Evolutionary conservation across 2,113 vertebrate species (phyloP), one percentile per base, ranked within the genome.

Genomic region (Axis porcinus): DNA sequence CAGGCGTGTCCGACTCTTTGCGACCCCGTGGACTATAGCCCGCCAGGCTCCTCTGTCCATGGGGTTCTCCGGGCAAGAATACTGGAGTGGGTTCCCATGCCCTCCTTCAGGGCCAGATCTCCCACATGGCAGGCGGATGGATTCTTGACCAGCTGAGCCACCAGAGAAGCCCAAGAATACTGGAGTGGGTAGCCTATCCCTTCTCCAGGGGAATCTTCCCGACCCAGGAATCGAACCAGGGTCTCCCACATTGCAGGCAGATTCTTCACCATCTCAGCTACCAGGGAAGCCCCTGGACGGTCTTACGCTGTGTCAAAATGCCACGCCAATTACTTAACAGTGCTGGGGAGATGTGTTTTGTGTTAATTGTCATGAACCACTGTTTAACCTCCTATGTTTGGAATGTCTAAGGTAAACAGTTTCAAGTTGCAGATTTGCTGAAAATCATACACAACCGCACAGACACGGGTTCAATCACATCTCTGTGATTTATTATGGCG

Each of bases 11-110:
- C 0, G 5, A 70, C n/a, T 36, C 64, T 70, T 12, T 6, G n/a
- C 0, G 2, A 1, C 64, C n/a, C 19, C 0, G 0, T 36, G 19
- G 64, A 23, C 64, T 70, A 5, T 23, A 21, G n/a, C 6, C n/a
- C 1, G 0, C 64, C 64, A 70, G n/a, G n/a, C 64, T 36, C n/a
- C n/a, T 12, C n/a, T 70, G 19, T 36, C 64, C 64, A 36, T 36
- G n/a, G 19, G 9, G 9, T 70, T 36, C n/a, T 36, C 6, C 0
- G 23, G 17, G 64, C 17, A 70, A 70, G 64, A 36, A 36, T 23
- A 1, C 19, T 70, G 19, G 4, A 23, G n/a, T 70, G 19, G 5
- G 64, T 70, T 36, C 5, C 64, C 64, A 36, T 36, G 11, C 19
- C n/a, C 5, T 70, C n/a, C 64, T 70, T 12, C 62, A n/a, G 3